Base-by-base conservation (phyloP, 2,113 vertebrate species). In the Takifugu flavidus region DNA sequence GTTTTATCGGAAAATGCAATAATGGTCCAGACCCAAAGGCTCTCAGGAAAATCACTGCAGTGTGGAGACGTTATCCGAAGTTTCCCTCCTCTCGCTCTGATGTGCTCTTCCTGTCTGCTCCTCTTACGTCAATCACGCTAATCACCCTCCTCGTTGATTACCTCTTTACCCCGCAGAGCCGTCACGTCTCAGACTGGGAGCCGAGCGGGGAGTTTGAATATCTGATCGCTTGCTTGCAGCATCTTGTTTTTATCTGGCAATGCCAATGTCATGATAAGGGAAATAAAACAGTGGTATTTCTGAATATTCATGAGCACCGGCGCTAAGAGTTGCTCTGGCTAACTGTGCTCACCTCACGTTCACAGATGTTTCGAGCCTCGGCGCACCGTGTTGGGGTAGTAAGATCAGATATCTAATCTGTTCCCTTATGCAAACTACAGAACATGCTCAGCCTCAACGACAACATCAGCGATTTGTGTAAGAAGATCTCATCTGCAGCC, bases 61-160 rank as follows among this genome's bases (percentile, higher is more conserved):
- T 75, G 72, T 67, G 52, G 65, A 62, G 75, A 75, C 59, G 62
- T 62, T 66, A 59, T 77, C 55, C 50, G 56, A 75, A 69, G 57
- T 66, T 74, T 56, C 60, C 25, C 68, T 64, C 15, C 65, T 80
- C 66, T 83, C 70, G 71, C 59, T 59, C 49, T 31, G 65, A 13
- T 25, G 15, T 12, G 2, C 49, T 62, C 52, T 34, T 49, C 25
- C 68, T 67, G 25, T 10, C 49, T 64, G 6, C 25, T 26, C 49
- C n/a, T 71, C 63, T 46, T 15, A 53, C 75, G 79, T 76, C 80
- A 80, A 52, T 84, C 81, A 73, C 15, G 57, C 67, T 77, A 82
- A 88, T 82, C 62, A 62, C 79, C 71, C 70, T 72, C 51, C 70
- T 54, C 56, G 67, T 75, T 88, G 85, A 88, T 88, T 85, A 62